A percentile compares a stretch with the other conserved stretches of the same genome.
These are phyloP conservation scores for Blastomussa wellsi DNA, from an alignment of 92 coral and sea anemone species.

Conservation along the genomic window DNA sequence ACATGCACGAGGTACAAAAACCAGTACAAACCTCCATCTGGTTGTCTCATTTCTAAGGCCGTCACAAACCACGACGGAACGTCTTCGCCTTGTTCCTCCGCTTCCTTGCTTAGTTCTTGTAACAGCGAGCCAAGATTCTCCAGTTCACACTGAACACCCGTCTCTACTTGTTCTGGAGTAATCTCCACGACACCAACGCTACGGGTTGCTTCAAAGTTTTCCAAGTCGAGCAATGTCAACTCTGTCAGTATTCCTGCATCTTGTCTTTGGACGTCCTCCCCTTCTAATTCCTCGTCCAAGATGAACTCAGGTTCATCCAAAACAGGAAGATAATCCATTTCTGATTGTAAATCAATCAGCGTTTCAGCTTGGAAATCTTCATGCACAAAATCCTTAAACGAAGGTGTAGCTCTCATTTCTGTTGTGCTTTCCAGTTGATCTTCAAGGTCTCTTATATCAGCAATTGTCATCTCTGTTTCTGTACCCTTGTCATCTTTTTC, in stretches of 20 bases:
- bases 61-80: conserved; percentile 58
- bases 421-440: conserved; percentile 43
- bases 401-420: conserved; percentile 9
- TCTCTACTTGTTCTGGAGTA: neutral
- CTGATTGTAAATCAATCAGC: conserved; percentile 26
- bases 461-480: conserved; percentile 56
- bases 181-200: conserved; percentile 5
- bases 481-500: conserved; percentile 36
- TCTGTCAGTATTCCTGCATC: conserved; percentile 56
- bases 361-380: conserved; percentile 28
- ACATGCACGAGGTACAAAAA: conserved; percentile 20
- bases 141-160: conserved; percentile 60
- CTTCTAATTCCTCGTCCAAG: conserved; percentile 24
- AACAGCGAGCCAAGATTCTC: conserved; percentile 40
- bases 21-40: conserved; percentile 53
- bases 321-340: conserved; percentile 27
- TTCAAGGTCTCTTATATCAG: conserved; percentile 60
- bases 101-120: conserved; percentile 49
- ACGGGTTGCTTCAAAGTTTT: conserved; percentile 43
- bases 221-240: conserved; percentile 53
- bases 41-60: conserved; percentile 42
- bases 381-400: conserved; percentile 6
- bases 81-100: conserved; percentile 34
- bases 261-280: conserved; percentile 17
- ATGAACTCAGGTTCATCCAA: conserved; percentile 46